Evolutionary conservation across 2,888 invertebrate species (phyloP).

Genomic region (Zele albiditarsus): DNA sequence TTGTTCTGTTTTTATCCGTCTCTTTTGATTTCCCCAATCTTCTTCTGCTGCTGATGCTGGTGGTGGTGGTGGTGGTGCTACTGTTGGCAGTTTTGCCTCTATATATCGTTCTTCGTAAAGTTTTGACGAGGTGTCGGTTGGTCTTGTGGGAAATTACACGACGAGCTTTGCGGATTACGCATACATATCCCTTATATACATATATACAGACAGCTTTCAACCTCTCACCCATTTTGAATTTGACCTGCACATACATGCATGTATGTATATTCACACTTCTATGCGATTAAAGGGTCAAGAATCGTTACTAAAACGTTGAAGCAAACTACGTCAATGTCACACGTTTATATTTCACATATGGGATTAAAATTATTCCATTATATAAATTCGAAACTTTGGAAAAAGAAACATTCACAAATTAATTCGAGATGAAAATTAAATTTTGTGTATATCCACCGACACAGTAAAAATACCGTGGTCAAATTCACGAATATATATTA

Average conservation of each 20-base stretch:
- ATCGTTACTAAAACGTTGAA: too few species aligned
- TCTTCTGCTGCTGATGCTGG: too few species aligned
- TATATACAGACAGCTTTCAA: neutral
- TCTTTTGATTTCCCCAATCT: conserved; percentile 9
- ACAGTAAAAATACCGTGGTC: too few species aligned
- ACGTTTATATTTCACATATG: too few species aligned
- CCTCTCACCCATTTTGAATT: neutral
- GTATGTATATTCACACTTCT: neutral
- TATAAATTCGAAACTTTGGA: too few species aligned
- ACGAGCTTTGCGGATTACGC: conserved; percentile 59
- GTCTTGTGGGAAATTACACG: conserved; percentile 69
- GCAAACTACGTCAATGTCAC: too few species aligned
- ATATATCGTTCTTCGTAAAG: conserved; percentile 38
- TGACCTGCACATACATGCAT: neutral
- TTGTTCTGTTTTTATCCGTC: conserved; percentile 16
- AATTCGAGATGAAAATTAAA: too few species aligned
- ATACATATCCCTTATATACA: neutral
- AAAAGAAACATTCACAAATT: too few species aligned
- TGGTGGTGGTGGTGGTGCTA: neutral
- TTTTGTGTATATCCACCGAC: too few species aligned
- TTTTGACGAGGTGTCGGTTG: conserved; percentile 49
- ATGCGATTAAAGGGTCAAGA: too few species aligned
- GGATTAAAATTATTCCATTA: too few species aligned
- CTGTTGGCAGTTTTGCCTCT: neutral
- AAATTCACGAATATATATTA: too few species aligned